These are phyloP conservation scores for Ptyas mucosa DNA, from an alignment of 2,113 vertebrate species.

Conservation along the genomic window DNA sequence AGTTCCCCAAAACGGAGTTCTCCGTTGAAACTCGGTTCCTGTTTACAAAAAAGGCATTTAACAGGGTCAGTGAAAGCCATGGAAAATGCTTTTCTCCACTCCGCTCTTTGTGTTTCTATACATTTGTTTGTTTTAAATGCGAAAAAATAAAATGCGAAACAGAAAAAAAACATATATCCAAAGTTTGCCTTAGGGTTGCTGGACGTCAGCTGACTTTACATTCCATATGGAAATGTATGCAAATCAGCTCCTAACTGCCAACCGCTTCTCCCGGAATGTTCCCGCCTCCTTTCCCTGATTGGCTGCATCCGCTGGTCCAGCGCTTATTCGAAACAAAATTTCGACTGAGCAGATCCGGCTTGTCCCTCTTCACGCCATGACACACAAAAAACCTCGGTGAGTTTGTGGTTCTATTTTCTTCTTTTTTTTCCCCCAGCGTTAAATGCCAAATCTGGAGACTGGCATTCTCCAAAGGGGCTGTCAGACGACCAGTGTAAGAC, in stretches of 20 bases:
- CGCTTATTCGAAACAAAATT: background rate
- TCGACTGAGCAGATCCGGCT: background rate
- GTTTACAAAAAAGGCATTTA: background rate
- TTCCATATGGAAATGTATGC: background rate
- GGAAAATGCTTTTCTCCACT: no score
- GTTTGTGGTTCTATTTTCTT: background rate
- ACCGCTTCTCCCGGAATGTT: background rate
- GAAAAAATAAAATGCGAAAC: no score
- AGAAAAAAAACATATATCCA: no score
- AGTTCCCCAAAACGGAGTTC: background rate
- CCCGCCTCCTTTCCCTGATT: background rate
- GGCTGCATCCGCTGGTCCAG: background rate
- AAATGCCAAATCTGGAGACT: background rate
- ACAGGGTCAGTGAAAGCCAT: background rate
- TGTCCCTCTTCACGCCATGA: no score
- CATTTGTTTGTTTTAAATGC: no score
- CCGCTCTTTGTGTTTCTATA: no score
- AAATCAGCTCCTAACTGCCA: background rate
- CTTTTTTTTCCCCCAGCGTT: no score
- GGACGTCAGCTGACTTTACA: background rate
- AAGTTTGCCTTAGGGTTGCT: background rate
- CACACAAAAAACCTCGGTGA: rapidly evolving
- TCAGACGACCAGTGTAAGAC: background rate
- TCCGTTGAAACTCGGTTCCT: background rate
- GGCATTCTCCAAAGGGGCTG: background rate